Evolutionary conservation across 2,113 vertebrate genomes (phyloP).

Genomic region (Anolis sagrei): DNA sequence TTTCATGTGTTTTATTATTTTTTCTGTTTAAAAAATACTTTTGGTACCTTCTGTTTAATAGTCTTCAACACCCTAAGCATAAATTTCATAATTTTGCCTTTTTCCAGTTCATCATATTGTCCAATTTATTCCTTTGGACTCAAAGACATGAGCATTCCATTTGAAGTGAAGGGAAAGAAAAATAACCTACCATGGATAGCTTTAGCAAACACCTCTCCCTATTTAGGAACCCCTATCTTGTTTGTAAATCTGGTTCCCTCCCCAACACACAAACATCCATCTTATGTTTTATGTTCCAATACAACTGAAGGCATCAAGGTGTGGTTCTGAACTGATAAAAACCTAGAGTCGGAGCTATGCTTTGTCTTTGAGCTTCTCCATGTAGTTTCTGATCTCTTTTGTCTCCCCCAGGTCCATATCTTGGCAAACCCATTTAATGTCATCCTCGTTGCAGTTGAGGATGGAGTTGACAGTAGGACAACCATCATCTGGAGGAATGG

Average conservation of each 20-base stretch:
- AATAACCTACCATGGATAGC: constrained; percentile 29
- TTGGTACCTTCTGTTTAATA: constrained; percentile 71
- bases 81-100: constrained; percentile 27
- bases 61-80: constrained; percentile 37
- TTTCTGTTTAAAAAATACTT: constrained; percentile 65
- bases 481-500: constrained; percentile 82
- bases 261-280: not conserved
- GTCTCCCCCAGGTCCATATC: constrained; percentile 84
- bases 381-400: constrained; percentile 85
- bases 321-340: constrained; percentile 63
- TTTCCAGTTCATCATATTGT: not conserved
- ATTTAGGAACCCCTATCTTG: not conserved
- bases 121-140: not conserved
- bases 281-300: constrained; percentile 35
- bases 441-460: constrained; percentile 79
- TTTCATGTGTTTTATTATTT: constrained; percentile 58
- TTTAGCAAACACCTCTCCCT: constrained; percentile 54
- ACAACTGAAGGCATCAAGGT: constrained; percentile 84
- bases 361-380: constrained; percentile 87
- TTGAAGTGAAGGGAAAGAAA: not conserved
- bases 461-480: constrained; percentile 84
- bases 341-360: constrained; percentile 55
- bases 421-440: constrained; percentile 92
- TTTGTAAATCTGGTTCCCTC: not conserved
- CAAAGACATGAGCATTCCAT: not conserved